Evolutionary conservation across 2,888 invertebrate genomes (phyloP).

Genomic region (Troglohyphantes excavatus): DNA sequence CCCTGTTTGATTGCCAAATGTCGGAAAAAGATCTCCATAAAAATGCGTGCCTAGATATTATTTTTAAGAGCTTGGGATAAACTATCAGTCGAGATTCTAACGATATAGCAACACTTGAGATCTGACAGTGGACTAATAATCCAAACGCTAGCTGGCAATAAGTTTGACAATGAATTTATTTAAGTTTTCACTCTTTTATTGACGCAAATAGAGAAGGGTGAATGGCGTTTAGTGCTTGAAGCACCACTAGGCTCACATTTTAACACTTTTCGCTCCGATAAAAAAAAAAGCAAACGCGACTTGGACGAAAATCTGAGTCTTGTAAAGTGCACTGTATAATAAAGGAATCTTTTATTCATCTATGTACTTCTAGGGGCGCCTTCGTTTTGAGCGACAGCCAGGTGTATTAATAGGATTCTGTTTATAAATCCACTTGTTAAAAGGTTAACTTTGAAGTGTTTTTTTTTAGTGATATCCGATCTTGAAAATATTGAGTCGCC

Average conservation of each 20-base stretch:
- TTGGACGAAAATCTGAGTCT: background rate
- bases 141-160: conserved; percentile 31
- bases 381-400: conserved; percentile 67
- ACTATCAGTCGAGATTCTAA: conserved; percentile 50
- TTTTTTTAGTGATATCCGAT: conserved; percentile 58
- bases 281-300: conserved; percentile 37
- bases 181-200: conserved; percentile 53
- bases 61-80: conserved; percentile 20
- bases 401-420: conserved; percentile 76
- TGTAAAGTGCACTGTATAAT: conserved; percentile 30
- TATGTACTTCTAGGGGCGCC: conserved; percentile 55
- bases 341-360: conserved; percentile 48
- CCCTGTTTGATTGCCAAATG: conserved; percentile 4
- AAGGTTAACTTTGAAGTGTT: conserved; percentile 68
- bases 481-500: conserved; percentile 66
- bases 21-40: conserved; percentile 12
- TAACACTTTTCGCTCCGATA: conserved; percentile 66
- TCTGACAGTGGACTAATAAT: conserved; percentile 60
- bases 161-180: conserved; percentile 70
- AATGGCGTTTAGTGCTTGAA: conserved; percentile 42
- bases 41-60: conserved; percentile 16
- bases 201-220: conserved; percentile 67
- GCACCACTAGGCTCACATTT: conserved; percentile 67
- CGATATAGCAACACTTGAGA: conserved; percentile 12
- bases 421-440: conserved; percentile 72